These are phyloP conservation scores for Hypocryptadius cinnamomeus DNA, from an alignment of 2,113 vertebrate genomes.

Conservation along the genomic window DNA sequence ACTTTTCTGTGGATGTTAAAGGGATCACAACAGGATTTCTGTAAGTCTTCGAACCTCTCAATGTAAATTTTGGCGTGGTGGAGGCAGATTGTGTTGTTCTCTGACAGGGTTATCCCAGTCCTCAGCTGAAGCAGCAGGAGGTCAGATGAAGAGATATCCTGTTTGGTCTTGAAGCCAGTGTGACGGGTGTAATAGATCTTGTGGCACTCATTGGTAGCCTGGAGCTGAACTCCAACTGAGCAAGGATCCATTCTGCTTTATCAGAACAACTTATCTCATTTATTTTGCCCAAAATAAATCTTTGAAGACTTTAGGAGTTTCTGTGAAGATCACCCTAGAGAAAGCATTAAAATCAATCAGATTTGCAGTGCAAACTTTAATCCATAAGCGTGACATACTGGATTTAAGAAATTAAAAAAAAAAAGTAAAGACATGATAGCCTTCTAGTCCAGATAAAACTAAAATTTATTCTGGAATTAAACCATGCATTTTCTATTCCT, in stretches of 20 bases:
- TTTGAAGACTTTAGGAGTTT: constrained; percentile 17
- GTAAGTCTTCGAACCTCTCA: constrained; percentile 74
- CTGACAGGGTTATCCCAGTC: constrained; percentile 73
- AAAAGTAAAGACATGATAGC: neutral
- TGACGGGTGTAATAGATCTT: constrained; percentile 72
- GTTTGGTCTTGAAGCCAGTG: constrained; percentile 70
- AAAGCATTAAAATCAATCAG: constrained; percentile 58
- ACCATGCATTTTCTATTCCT: neutral
- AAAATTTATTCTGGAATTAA: neutral
- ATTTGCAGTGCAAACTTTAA: constrained; percentile 21
- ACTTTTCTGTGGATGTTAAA: constrained; percentile 76
- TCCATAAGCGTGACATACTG: neutral
- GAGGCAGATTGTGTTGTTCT: constrained; percentile 72
- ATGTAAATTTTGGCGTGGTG: constrained; percentile 77
- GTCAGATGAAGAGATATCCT: constrained; percentile 70
- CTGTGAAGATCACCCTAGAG: constrained; percentile 33
- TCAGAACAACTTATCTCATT: neutral
- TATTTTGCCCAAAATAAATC: neutral
- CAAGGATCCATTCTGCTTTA: constrained; percentile 71
- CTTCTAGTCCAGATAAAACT: neutral
- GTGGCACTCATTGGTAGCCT: constrained; percentile 70
- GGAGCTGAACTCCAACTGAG: constrained; percentile 74
- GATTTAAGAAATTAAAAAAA: neutral
- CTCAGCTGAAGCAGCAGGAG: constrained; percentile 74
- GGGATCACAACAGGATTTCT: constrained; percentile 76